Percentiles rank a stretch among this genome's conserved stretches.
These are phyloP conservation scores for Trissoscelio sp. DNA, from an alignment of 2,888 invertebrate genomes.

Conservation along the genomic window DNA sequence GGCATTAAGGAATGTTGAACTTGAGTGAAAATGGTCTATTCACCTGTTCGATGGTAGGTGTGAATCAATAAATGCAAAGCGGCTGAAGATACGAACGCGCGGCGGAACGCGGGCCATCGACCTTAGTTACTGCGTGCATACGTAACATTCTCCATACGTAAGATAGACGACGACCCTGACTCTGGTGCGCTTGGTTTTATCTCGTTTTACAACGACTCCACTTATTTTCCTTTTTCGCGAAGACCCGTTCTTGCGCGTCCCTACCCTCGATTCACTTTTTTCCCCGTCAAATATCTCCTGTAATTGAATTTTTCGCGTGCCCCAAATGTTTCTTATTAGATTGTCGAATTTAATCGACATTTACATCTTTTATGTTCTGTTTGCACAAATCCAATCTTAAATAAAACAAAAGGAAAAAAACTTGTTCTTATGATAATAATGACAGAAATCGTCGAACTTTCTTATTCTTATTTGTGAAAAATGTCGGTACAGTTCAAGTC, in stretches of 20 bases:
- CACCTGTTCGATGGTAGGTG: constrained; percentile 55
- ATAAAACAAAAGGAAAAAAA: too few relatives aligned
- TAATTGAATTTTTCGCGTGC: constrained; percentile 24
- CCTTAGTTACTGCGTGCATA: constrained; percentile 64
- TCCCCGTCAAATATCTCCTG: background rate
- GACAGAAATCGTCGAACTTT: constrained; percentile 24
- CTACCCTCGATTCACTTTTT: constrained; percentile 19
- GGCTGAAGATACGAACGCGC: constrained; percentile 54
- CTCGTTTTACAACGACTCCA: constrained; percentile 49
- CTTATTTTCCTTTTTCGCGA: constrained; percentile 42
- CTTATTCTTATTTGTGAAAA: constrained; percentile 8
- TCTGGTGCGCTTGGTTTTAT: constrained; percentile 58
- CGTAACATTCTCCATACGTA: constrained; percentile 68
- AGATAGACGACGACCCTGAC: constrained; percentile 66
- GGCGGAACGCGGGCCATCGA: constrained; percentile 54
- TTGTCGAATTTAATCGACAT: background rate
- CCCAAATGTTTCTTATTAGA: background rate
- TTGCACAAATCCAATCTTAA: too few relatives aligned
- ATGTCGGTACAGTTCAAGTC: constrained; percentile 15
- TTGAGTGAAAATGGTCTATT: constrained; percentile 42
- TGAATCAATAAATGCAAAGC: constrained; percentile 64
- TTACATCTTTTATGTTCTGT: background rate
- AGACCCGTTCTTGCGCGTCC: constrained; percentile 26
- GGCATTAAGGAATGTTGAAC: constrained; percentile 21
- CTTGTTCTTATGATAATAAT: too few relatives aligned